Percentiles rank a stretch among this genome's conserved stretches.
These are phyloP conservation scores for Bungarus multicinctus DNA, from an alignment of 2,113 vertebrate species.

Conservation along the genomic window DNA sequence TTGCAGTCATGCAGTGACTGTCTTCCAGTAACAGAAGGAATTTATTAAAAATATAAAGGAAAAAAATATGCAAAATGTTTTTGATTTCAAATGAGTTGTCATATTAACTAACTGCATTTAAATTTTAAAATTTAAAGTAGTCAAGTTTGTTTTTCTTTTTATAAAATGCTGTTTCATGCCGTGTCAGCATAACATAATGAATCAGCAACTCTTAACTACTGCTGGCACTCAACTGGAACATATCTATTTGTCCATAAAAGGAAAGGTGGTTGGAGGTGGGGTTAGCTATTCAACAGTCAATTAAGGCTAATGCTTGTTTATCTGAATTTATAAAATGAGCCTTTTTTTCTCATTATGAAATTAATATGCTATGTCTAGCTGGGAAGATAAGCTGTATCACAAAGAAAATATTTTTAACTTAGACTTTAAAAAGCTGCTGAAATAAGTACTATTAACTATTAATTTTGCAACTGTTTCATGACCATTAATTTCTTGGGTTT, in stretches of 20 bases:
- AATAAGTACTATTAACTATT: background rate
- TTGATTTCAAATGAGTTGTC: background rate
- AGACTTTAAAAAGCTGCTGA: background rate
- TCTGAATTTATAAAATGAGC: background rate
- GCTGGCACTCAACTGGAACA: conserved; percentile 43
- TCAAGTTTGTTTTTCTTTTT: background rate
- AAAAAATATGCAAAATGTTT: background rate
- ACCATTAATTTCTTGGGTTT: background rate
- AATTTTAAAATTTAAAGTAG: no score
- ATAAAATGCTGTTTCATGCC: conserved; percentile 60
- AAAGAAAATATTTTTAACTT: background rate
- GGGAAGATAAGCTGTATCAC: background rate
- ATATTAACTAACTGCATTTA: background rate
- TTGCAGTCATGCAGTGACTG: background rate
- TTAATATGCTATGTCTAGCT: background rate
- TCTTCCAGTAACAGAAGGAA: background rate
- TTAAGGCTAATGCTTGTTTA: background rate
- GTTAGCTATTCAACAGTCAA: conserved; percentile 2
- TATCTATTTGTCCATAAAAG: conserved; percentile 63
- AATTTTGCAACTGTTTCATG: background rate
- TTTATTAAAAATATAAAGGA: conserved; percentile 20
- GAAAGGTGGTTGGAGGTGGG: conserved; percentile 42
- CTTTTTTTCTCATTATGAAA: background rate
- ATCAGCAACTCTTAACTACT: conserved; percentile 61
- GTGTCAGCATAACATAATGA: conserved; percentile 62